Base-by-base conservation (phyloP, 2,888 invertebrate species). In the Stenodera caucasica region DNA sequence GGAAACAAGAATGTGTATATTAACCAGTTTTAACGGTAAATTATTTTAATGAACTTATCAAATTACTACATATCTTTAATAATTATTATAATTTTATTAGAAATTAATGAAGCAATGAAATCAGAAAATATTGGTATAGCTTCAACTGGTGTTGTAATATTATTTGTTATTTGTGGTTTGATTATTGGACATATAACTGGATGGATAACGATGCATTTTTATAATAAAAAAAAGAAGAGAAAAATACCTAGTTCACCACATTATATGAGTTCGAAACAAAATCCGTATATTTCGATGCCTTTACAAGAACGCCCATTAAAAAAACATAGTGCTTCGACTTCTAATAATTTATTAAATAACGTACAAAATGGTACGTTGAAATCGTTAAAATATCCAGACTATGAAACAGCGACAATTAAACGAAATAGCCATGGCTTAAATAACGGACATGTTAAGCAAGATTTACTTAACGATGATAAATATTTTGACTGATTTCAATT, bases 271-370 rank as follows among this genome's bases (percentile, higher is more conserved):
- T 84, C 89, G 0, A 91, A 91, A 74, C 91, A 90, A 74, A 93
- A 93, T 77, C 90, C 91, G 66, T 93, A 93, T 78, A 91, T 92
- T 63, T 89, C 91, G 23, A 88, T 93, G 49, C 93, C 93, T 0
- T 81, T 92, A 62, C 90, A 90, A 76, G 92, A 92, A 78, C 88
- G 90, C 74, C 84, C 85, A 67, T 77, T 81, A 12, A 75, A 76
- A 55, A 74, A 75, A 57, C 71, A 71, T 37, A 75, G 61, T 71
- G 80, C 81, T 69, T 81, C 72, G 74, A 81, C 80, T 15, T 80
- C 82, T 18, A 80, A 78, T 62, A 79, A 78, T 61, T 73, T 74
- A 63, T 61, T 73, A 45, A 73, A 75, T 58, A 73, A 75, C 61
- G 53, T 67, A 21, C 65, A 68, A 54, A 73, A 74, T 60, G 74